phyloP scores from a whole-genome alignment of 2,888 invertebrate species.

The Leptogaster cylindrica region DNA sequence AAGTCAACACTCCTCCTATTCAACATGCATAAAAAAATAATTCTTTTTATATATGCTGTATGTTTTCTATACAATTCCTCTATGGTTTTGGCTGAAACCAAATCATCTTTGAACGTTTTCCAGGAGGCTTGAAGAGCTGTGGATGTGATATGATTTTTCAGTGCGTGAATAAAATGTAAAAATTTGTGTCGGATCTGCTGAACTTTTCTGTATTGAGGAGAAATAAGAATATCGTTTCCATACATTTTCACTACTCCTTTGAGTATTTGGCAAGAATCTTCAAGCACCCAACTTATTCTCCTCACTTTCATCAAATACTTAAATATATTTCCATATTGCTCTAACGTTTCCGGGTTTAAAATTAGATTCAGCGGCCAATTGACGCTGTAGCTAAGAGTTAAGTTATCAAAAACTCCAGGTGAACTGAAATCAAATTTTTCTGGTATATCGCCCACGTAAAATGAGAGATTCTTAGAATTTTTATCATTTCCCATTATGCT shows the following conservation, averaged over 20 bases:
- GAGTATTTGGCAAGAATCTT: conserved; percentile 72
- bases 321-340: conserved; percentile 76
- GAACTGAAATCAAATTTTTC: conserved; percentile 69
- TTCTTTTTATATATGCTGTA: conserved; percentile 75
- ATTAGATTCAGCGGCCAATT: conserved; percentile 82
- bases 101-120: conserved; percentile 74
- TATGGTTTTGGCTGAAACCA: conserved; percentile 70
- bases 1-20: conserved; percentile 74
- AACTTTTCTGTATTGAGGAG: conserved; percentile 73
- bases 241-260: conserved; percentile 67
- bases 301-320: conserved; percentile 77
- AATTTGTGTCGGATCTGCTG: conserved; percentile 77
- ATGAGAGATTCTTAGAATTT: conserved; percentile 69
- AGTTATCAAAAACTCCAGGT: conserved; percentile 71
- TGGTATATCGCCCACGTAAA: conserved; percentile 69
- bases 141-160: conserved; percentile 79
- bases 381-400: conserved; percentile 74
- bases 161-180: conserved; percentile 75
- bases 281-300: conserved; percentile 77
- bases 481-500: conserved; percentile 71
- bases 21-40: conserved; percentile 76
- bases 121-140: conserved; percentile 78
- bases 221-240: conserved; percentile 64
- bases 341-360: conserved; percentile 72
- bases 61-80: conserved; percentile 78